Percentiles rank a stretch among this genome's conserved stretches.
phyloP scores from a whole-genome alignment of 1,140 invertebrate species.

The Portunus trituberculatus region DNA sequence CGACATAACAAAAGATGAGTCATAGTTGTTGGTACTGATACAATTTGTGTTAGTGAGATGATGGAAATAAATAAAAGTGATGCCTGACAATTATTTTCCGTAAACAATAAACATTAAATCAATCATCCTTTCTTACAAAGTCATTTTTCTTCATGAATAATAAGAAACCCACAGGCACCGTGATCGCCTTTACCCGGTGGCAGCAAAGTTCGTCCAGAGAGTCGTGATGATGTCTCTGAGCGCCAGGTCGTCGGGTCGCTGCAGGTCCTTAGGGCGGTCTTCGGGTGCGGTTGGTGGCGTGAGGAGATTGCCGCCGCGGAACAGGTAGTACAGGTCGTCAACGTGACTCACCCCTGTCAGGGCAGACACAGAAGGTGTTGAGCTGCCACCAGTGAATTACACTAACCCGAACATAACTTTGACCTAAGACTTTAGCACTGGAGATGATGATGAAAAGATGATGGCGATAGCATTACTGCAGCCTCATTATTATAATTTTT shows the following conservation, averaged over 20 bases:
- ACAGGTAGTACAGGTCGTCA: conserved; percentile 56
- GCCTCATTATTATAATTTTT: no score
- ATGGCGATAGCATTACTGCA: no score
- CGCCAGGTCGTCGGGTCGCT: not conserved
- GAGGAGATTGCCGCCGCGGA: not conserved
- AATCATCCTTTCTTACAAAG: not conserved
- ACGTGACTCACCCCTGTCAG: conserved; percentile 48
- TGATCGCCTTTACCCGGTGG: conserved; percentile 34
- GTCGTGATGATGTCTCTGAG: conserved; percentile 13
- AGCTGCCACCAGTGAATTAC: no score
- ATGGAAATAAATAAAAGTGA: not conserved
- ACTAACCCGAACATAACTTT: no score
- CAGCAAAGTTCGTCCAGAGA: conserved; percentile 62
- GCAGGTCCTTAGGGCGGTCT: not conserved
- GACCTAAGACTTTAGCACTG: no score
- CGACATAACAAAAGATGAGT: not conserved
- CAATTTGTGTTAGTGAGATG: not conserved
- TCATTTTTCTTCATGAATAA: no score
- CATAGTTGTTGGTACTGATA: not conserved
- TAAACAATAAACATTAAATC: not conserved
- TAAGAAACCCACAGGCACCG: not conserved
- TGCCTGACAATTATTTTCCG: not conserved
- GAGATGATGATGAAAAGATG: no score
- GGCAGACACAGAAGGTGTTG: not conserved
- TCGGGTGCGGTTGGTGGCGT: not conserved